A percentile compares a stretch with the other conserved stretches of the same genome.
Evolutionary conservation across 2,113 vertebrate genomes (phyloP).

Genomic region (Orycteropus afer): DNA sequence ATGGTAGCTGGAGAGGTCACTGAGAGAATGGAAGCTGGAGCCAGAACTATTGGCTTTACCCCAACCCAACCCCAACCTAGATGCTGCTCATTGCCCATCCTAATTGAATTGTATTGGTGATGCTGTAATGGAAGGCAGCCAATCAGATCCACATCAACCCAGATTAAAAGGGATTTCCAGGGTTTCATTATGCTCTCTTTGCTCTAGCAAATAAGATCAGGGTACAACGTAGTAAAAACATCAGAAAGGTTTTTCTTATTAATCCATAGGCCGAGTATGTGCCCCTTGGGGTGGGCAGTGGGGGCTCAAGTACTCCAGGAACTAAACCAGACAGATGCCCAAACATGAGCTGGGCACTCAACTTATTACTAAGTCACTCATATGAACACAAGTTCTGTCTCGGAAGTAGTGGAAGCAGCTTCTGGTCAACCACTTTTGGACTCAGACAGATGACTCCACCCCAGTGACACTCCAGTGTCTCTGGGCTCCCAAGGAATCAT

Average conservation of each 20-base stretch:
- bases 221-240: background rate
- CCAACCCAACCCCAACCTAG: background rate
- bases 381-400: background rate
- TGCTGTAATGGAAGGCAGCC: background rate
- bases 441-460: background rate
- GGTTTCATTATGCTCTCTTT: background rate
- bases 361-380: background rate
- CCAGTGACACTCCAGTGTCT: background rate
- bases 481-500: background rate
- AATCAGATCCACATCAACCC: background rate
- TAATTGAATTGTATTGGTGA: fast-evolving
- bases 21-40: background rate
- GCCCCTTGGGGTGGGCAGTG: background rate
- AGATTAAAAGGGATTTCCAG: background rate
- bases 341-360: background rate
- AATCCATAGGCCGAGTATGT: background rate
- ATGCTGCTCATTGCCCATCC: background rate
- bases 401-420: background rate
- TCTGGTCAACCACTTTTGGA: background rate
- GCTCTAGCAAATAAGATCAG: background rate
- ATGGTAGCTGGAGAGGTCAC: background rate
- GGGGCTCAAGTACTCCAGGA: background rate
- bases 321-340: background rate
- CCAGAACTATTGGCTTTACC: background rate
- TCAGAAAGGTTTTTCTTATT: background rate